Evolutionary conservation across 2,113 vertebrate species (phyloP), one percentile per base, ranked within the genome.

Genomic region (Macrotis lagotis): DNA sequence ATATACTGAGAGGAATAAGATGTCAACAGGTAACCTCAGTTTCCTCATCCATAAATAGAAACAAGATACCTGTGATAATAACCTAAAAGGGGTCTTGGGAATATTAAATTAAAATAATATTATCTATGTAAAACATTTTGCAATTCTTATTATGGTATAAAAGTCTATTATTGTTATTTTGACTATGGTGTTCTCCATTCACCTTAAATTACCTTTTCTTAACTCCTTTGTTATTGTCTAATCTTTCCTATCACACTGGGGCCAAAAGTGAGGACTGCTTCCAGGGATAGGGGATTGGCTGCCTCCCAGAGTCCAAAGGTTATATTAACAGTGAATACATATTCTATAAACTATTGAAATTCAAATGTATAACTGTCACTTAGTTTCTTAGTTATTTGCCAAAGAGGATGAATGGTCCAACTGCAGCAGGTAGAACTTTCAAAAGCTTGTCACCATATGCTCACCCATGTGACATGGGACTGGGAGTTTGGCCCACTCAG

Each of bases 371-470:
- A 94, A 53, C 48, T 59, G 52, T 91, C 47, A 88, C 55, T 49
- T 66, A 88, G 51, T 50, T 89, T 91, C 66, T 88, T 88, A 91
- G 88, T 92, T 24, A 95, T 48, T 93, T 93, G 96, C 96, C 55
- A 92, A 47, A 93, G 51, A 91, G 48, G 26, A 28, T 95, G 25
- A 92, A 91, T 49, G 93, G 91, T 88, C 47, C 8, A 83, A 16
- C 90, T 50, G 44, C 51, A 89, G 19, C 14, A 95, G 52, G 94
- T 8, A 37, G 53, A 93, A 96, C 31, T 88, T 37, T 94, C 96
- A 44, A 96, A 95, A 94, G 91, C 88, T 96, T 93, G 83, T 94
- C 47, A 48, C 83, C 51, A 3, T 59, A 92, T 91, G 49, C 91
- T 96, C 94, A 93, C 90, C 66, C 48, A 92, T 91, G 91, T 51